Conservation (phyloP, 2,113 vertebrate genomes). For the Pristiophorus japonicus region DNA sequence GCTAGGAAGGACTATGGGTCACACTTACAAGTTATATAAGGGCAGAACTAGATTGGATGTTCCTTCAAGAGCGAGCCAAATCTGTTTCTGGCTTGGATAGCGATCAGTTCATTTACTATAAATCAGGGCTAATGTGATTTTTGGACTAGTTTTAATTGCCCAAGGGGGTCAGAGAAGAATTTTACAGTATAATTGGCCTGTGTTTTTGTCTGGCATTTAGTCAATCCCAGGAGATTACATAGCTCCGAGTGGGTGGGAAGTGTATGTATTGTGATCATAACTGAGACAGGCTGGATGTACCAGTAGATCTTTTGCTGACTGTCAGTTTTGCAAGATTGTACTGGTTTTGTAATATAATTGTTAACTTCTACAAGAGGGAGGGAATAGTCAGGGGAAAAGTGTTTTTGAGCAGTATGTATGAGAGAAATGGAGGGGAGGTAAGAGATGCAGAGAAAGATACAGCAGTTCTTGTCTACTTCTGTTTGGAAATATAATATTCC, state of each 20-base stretch:
- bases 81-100: too few species aligned
- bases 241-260: not conserved
- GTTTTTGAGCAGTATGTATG: not conserved
- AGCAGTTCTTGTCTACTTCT: not conserved
- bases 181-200: not conserved
- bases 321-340: not conserved
- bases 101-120: too few species aligned
- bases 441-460: not conserved
- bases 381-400: not conserved
- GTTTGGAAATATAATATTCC: not conserved
- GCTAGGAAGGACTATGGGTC: too few species aligned
- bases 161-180: not conserved
- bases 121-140: not conserved
- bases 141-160: not conserved
- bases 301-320: not conserved
- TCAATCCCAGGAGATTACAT: not conserved
- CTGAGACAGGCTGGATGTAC: not conserved
- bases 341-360: not conserved
- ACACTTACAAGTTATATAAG: too few species aligned
- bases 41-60: too few species aligned
- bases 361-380: not conserved
- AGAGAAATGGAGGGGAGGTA: not conserved
- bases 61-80: too few species aligned
- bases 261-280: not conserved
- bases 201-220: not conserved